Conservation (phyloP, 2,888 invertebrate genomes). For the Drosophila pseudotalamancana region DNA sequence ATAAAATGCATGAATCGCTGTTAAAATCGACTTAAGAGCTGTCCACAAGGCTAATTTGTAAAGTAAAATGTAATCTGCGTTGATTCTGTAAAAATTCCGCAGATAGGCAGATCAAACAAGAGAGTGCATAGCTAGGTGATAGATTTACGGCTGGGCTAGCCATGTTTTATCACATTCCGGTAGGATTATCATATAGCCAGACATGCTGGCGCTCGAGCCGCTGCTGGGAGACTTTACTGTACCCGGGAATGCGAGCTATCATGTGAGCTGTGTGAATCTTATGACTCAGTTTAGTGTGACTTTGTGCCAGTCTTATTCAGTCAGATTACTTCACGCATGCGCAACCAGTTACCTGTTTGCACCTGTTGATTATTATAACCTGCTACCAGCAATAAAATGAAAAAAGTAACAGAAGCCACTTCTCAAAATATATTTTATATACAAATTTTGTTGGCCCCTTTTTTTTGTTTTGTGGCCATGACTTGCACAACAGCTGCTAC, state of each 20-base stretch:
- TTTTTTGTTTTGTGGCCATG: constrained; percentile 21
- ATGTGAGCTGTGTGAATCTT: constrained; percentile 22
- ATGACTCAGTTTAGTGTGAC: constrained; percentile 23
- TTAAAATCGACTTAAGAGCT: constrained; percentile 19
- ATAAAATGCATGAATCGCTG: constrained; percentile 18
- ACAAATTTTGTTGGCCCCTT: constrained; percentile 10
- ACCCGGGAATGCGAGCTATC: not conserved
- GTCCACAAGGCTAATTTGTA: constrained; percentile 35
- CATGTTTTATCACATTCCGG: not conserved
- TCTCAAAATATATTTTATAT: constrained; percentile 5
- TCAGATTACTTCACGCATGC: constrained; percentile 42
- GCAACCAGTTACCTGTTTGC: constrained; percentile 56
- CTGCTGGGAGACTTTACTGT: not conserved
- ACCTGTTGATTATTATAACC: constrained; percentile 18
- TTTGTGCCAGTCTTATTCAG: constrained; percentile 28
- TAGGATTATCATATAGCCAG: constrained; percentile 17
- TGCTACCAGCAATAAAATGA: constrained; percentile 1
- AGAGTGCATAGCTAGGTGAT: constrained; percentile 23
- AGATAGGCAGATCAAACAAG: constrained; percentile 36
- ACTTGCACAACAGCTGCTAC: constrained; percentile 29
- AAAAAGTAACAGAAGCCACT: constrained; percentile 2
- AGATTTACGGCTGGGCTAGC: constrained; percentile 31
- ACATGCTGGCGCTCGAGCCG: constrained; percentile 36
- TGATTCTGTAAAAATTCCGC: constrained; percentile 36
- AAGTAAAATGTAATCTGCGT: constrained; percentile 13